These are phyloP conservation scores for Cololabis saira DNA, from an alignment of 2,113 vertebrate genomes.

Conservation along the genomic window DNA sequence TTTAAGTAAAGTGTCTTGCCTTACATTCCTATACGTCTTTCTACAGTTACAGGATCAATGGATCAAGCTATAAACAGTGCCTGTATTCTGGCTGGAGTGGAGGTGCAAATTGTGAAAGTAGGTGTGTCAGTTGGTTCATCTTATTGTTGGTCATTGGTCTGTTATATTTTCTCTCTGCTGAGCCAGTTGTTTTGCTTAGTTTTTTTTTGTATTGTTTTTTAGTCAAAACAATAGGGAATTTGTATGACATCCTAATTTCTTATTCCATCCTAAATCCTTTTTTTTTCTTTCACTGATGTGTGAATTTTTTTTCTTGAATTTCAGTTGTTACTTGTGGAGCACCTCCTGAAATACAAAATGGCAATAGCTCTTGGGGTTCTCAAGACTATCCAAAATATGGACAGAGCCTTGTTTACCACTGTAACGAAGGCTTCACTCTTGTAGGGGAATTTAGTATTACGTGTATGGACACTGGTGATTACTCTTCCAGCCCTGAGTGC, in stretches of 20 bases:
- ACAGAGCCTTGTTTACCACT: conserved; percentile 47
- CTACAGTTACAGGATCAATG: conserved; percentile 64
- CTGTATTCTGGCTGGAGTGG: conserved; percentile 50
- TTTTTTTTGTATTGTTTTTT: background rate
- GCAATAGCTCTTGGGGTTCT: background rate
- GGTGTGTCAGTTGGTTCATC: conserved; percentile 15
- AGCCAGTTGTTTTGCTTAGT: too few species aligned
- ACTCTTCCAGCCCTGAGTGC: conserved; percentile 59
- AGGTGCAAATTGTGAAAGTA: conserved; percentile 47
- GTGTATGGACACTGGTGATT: conserved; percentile 53
- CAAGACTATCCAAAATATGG: background rate
- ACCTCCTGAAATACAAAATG: conserved; percentile 39
- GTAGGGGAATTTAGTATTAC: conserved; percentile 4
- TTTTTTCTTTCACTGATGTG: background rate
- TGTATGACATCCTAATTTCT: too few species aligned
- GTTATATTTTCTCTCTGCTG: too few species aligned
- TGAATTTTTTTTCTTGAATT: background rate
- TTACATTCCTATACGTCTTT: conserved; percentile 9
- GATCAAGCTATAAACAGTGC: conserved; percentile 55
- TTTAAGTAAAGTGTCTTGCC: conserved; percentile 3
- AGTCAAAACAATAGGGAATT: too few species aligned
- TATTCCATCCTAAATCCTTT: background rate
- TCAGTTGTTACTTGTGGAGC: conserved; percentile 53
- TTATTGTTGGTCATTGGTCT: too few species aligned
- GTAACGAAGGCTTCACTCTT: conserved; percentile 52